phyloP scores from a whole-genome alignment of 1,140 invertebrate genomes.

The Lucilia sericata region DNA sequence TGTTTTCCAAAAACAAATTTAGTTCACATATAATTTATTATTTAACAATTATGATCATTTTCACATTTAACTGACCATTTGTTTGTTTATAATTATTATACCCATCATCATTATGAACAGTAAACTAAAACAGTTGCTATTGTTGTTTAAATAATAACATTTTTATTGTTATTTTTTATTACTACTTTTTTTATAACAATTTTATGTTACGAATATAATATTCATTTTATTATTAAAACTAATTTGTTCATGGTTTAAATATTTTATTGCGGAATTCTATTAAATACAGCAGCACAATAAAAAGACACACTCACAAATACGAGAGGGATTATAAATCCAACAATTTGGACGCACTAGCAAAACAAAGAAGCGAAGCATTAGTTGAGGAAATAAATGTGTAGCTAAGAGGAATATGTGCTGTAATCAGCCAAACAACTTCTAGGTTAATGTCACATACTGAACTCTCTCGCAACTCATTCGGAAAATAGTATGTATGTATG shows the following conservation, averaged over 20 bases:
- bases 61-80: neutral
- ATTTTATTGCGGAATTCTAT: neutral
- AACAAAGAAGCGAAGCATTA: too few species aligned
- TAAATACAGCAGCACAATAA: neutral
- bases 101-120: too few species aligned
- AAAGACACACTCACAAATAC: neutral
- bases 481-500: neutral
- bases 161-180: neutral
- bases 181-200: neutral
- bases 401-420: neutral
- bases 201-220: slow-evolving; percentile 1
- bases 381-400: too few species aligned
- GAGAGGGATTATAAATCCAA: neutral
- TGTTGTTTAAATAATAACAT: too few species aligned
- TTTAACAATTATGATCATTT: neutral
- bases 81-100: too few species aligned
- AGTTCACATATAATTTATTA: neutral
- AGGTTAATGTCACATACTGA: slow-evolving; percentile 15
- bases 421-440: neutral
- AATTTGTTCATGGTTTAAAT: slow-evolving; percentile 17
- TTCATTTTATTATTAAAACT: slow-evolving; percentile 6
- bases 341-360: too few species aligned
- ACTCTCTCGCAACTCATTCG: neutral
- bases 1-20: too few species aligned
- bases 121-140: too few species aligned